phyloP scores from a whole-genome alignment of 1,140 invertebrate species.

The Bombyx mandarina region DNA sequence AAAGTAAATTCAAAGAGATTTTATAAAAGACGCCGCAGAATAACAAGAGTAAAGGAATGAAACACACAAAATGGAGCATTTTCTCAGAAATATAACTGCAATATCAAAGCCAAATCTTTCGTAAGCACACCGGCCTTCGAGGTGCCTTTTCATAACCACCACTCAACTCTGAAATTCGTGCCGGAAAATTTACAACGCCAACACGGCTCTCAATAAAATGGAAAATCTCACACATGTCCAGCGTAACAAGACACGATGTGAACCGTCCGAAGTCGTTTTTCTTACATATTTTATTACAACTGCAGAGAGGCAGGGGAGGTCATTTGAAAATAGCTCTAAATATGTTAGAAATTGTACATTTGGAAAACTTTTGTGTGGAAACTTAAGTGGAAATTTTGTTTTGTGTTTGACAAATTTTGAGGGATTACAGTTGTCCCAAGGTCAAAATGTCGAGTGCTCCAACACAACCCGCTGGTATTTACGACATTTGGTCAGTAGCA shows the following conservation, averaged over 20 bases:
- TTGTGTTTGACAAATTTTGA: too few relatives aligned
- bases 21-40: not conserved
- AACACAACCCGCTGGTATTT: too few relatives aligned
- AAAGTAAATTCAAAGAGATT: constrained; percentile 3
- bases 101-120: constrained; percentile 2
- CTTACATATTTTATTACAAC: not conserved
- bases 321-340: not conserved
- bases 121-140: not conserved
- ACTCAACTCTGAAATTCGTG: not conserved
- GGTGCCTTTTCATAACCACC: not conserved
- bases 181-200: not conserved
- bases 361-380: too few relatives aligned
- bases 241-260: not conserved
- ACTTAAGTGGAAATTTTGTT: too few relatives aligned
- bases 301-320: not conserved
- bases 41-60: not conserved
- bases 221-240: not conserved
- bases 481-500: too few relatives aligned
- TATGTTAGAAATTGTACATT: too few relatives aligned
- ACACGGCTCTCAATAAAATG: not conserved
- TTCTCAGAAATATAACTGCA: constrained; percentile 3
- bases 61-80: constrained; percentile 2
- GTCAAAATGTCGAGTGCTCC: too few relatives aligned
- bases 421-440: too few relatives aligned
- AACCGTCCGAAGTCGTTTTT: not conserved